phyloP scores from a whole-genome alignment of 2,888 invertebrate genomes.

The Ferrisia virgata region DNA sequence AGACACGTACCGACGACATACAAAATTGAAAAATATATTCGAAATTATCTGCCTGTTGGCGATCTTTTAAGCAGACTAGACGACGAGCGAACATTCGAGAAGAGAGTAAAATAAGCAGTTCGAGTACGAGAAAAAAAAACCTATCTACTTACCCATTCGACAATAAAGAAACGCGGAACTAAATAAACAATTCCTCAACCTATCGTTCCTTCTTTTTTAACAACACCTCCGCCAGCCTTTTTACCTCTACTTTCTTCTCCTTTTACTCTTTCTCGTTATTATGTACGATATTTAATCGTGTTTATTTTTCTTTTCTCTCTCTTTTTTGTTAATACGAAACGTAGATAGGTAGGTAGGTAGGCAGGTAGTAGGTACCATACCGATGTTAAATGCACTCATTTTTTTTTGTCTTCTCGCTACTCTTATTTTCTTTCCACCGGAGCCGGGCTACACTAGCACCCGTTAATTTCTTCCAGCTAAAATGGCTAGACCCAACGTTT shows the following conservation, averaged over 20 bases:
- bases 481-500: neutral
- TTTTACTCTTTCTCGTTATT: neutral
- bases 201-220: neutral
- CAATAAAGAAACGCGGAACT: neutral
- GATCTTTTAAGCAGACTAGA: neutral
- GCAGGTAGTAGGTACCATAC: no score
- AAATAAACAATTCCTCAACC: neutral
- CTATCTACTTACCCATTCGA: neutral
- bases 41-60: constrained; percentile 3
- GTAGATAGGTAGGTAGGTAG: no score
- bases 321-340: neutral
- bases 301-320: neutral
- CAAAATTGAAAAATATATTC: constrained; percentile 1
- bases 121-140: neutral
- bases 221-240: neutral
- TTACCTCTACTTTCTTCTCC: no score
- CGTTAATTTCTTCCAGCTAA: neutral
- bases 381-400: no score
- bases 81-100: neutral
- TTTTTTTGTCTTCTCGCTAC: neutral
- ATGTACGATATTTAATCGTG: neutral
- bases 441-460: neutral
- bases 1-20: neutral
- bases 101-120: neutral
- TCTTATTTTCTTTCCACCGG: neutral